These are phyloP conservation scores for Pyrgus malvae DNA, from an alignment of 2,888 invertebrate genomes.

Conservation along the genomic window DNA sequence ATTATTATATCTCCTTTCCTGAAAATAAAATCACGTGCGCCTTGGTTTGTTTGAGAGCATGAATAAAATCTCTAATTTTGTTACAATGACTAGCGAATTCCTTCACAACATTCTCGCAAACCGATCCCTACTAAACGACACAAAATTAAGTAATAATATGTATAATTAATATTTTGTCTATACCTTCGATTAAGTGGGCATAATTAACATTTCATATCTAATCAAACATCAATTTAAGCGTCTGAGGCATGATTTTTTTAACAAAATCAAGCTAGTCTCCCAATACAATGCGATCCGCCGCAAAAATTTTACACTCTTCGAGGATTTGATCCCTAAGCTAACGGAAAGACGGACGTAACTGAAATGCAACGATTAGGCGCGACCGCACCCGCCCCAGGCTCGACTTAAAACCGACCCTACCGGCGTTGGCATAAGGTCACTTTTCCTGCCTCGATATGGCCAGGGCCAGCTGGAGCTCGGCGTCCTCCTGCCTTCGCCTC, in stretches of 20 bases:
- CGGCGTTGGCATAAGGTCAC: constrained; percentile 42
- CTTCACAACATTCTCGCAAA: background rate
- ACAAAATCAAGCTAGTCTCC: constrained; percentile 29
- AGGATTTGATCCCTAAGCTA: constrained; percentile 5
- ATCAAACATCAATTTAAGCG: background rate
- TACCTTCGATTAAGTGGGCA: background rate
- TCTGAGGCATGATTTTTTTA: constrained; percentile 27
- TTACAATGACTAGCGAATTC: constrained; percentile 34
- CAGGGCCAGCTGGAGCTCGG: constrained; percentile 87
- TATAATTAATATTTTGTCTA: background rate
- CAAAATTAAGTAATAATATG: constrained; percentile 3
- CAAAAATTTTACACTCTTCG: too few species aligned
- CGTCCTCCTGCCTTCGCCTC: constrained; percentile 84
- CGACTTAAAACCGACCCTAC: constrained; percentile 3
- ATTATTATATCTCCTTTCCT: too few species aligned
- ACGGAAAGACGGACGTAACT: constrained; percentile 26
- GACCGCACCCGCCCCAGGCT: background rate
- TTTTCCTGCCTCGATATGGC: constrained; percentile 83
- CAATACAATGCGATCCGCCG: background rate
- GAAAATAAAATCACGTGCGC: too few species aligned
- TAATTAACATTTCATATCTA: background rate
- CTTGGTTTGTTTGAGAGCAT: too few species aligned
- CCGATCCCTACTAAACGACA: constrained; percentile 5
- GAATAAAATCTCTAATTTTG: constrained; percentile 10
- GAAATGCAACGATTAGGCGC: constrained; percentile 23